Conservation (phyloP, 1,140 invertebrate species). For the Drosophila murphyi region DNA sequence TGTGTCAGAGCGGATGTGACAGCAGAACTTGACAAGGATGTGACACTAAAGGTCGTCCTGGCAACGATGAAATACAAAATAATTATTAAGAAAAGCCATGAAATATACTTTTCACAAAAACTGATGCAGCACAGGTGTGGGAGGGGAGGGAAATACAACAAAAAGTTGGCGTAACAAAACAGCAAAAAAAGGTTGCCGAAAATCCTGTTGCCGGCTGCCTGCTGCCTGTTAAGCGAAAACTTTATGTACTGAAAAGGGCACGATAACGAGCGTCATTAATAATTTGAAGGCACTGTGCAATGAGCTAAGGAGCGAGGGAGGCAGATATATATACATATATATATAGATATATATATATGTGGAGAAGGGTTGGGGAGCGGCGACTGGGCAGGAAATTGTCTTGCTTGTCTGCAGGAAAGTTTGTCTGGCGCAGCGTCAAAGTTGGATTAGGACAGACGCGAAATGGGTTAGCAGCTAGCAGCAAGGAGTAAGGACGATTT, state of each 20-base stretch:
- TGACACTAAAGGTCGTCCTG: slow-evolving; percentile 79
- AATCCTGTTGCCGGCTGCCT: slow-evolving; percentile 22
- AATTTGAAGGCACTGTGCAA: slow-evolving; percentile 69
- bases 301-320: not conserved
- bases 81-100: slow-evolving; percentile 70
- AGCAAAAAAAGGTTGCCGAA: slow-evolving; percentile 51
- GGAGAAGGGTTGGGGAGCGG: not conserved
- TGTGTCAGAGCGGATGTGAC: slow-evolving; percentile 47
- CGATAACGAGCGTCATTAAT: slow-evolving; percentile 83
- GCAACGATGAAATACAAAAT: slow-evolving; percentile 74
- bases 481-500: slow-evolving; percentile 18
- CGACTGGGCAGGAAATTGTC: slow-evolving; percentile 55
- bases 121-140: not conserved
- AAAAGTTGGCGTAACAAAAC: slow-evolving; percentile 22
- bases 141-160: slow-evolving; percentile 1
- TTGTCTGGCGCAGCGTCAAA: slow-evolving; percentile 52
- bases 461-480: slow-evolving; percentile 62
- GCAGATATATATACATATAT: not conserved
- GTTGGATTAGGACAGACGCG: slow-evolving; percentile 64
- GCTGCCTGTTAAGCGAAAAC: slow-evolving; percentile 69
- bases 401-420: slow-evolving; percentile 62
- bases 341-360: not conserved
- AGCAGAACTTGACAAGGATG: slow-evolving; percentile 74
- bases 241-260: slow-evolving; percentile 84
- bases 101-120: slow-evolving; percentile 47